Evolutionary conservation across 2,113 vertebrate species (phyloP).

Genomic region (Pedetes capensis): DNA sequence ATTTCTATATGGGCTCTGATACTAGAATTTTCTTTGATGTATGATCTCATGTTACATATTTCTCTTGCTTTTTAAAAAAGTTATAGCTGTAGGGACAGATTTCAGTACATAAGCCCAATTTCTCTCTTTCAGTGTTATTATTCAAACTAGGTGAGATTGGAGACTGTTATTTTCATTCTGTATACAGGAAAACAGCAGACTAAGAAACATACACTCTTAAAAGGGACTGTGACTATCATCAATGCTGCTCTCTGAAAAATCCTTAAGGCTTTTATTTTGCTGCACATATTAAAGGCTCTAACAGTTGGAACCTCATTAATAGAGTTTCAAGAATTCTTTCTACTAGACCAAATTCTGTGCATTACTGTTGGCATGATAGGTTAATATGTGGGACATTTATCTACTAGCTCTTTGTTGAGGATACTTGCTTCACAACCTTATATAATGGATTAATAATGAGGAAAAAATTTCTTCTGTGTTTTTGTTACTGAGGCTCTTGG

Average conservation of each 20-base stretch:
- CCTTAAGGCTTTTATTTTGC: background rate
- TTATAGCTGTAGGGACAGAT: background rate
- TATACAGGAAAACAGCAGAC: background rate
- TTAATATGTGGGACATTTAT: background rate
- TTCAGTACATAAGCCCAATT: background rate
- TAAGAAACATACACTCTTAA: background rate
- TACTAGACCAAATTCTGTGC: background rate
- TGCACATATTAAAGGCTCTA: background rate
- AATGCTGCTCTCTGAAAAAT: background rate
- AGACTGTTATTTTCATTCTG: background rate
- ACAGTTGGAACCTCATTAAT: background rate
- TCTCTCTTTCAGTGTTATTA: background rate
- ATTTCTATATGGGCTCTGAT: background rate
- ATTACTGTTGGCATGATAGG: background rate
- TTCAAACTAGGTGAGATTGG: background rate
- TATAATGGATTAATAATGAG: background rate
- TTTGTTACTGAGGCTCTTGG: background rate
- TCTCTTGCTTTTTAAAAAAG: background rate
- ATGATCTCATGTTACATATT: background rate
- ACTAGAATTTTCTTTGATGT: background rate
- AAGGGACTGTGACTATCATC: background rate
- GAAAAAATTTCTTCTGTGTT: background rate
- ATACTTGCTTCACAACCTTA: background rate
- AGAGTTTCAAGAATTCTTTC: background rate
- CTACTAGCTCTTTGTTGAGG: background rate